Base-by-base conservation (phyloP, 2,888 invertebrate genomes). In the Anagyrus pseudococci region DNA sequence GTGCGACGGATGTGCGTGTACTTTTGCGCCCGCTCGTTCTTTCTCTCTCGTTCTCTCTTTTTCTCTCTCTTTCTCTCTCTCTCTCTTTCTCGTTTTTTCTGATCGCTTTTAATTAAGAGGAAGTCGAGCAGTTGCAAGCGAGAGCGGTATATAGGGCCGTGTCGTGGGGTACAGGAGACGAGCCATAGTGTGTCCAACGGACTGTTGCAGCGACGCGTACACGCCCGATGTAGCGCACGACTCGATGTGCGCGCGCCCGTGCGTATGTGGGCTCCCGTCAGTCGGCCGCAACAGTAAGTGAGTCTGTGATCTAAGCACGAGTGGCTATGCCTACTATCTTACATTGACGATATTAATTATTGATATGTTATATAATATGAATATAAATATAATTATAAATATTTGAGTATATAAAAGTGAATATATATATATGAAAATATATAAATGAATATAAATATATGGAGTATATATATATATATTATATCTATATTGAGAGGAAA, bases 271-370 rank as follows among this genome's bases (percentile, higher is more conserved):
- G 29, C 10, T n/a, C 4, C 10, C 29, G 29, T 29, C 4, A 7
- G 67, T 63, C 64, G 64, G 69, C 75, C 74, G 76, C 79, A 73
- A 70, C 78, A 79, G 78, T 74, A 73, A 79, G 77, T 78, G 10
- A 80, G 79, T 80, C 80, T 80, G 80, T 80, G 80, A 80, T 80
- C 75, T 72, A 77, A 78, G 77, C 77, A 78, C 77, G 75, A 72
- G 78, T 79, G 79, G 80, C 79, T 78, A 80, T 76, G 79, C 80
- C 80, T 80, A 80, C 73, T 79, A 77, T 77, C 76, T 79, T 77
- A 78, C 77, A 76, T 73, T 70, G 73, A 77, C 75, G 73, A 74
- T 73, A 76, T 53, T 58, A 20, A 53, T 76, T 77, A 77, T 77
- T 73, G 72, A 75, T 77, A 76, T 75, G 75, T 77, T 75, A 76